phyloP scores from a whole-genome alignment of 2,113 vertebrate genomes.

The Heteronetta atricapilla region DNA sequence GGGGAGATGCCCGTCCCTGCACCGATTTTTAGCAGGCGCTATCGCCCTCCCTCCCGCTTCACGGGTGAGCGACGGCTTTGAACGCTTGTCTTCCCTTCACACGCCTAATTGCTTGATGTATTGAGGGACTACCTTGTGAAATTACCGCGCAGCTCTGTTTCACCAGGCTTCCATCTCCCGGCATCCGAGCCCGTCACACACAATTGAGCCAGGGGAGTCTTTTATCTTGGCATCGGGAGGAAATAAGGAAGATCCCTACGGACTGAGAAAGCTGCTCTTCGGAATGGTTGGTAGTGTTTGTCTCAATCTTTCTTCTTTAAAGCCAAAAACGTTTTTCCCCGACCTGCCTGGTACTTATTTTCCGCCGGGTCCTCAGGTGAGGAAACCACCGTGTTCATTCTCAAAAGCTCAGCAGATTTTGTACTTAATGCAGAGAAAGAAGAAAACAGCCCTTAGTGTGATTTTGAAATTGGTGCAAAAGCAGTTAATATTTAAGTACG shows the following conservation, averaged over 20 bases:
- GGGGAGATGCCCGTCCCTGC: background rate
- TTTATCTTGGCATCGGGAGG: background rate
- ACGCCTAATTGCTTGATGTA: slow-evolving; percentile 21
- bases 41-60: background rate
- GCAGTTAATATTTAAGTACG: background rate
- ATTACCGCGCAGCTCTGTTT: background rate
- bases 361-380: background rate
- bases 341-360: background rate
- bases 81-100: background rate
- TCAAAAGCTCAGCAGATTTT: background rate
- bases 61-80: background rate
- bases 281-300: background rate
- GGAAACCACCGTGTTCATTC: background rate
- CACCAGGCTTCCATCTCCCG: background rate
- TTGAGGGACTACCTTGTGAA: slow-evolving; percentile 13
- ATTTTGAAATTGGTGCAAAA: background rate
- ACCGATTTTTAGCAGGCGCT: background rate
- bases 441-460: background rate
- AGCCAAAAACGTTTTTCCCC: background rate
- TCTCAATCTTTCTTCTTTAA: background rate
- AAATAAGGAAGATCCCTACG: background rate
- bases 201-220: slow-evolving; percentile 6
- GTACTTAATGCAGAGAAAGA: background rate
- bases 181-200: background rate
- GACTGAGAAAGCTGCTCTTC: background rate